Percentiles rank a stretch among this genome's conserved stretches.
phyloP scores from a whole-genome alignment of 2,888 invertebrate species.

The Scaptodrosophila latifasciaeformis region DNA sequence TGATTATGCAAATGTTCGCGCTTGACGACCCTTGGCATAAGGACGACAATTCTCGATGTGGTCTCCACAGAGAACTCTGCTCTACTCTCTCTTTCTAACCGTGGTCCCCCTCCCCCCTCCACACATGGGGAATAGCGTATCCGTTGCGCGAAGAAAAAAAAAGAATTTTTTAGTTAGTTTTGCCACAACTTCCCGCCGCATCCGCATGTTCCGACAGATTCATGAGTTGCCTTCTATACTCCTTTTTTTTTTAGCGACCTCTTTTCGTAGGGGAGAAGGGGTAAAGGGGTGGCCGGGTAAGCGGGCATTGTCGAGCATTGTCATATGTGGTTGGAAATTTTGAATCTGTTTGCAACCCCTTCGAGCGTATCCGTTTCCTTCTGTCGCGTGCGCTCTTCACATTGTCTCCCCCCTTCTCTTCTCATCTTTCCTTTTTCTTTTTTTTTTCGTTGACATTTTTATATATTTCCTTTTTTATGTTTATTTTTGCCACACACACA shows the following conservation, averaged over 20 bases:
- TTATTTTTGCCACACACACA: slow-evolving; percentile 1
- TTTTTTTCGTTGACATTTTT: slow-evolving; percentile 36
- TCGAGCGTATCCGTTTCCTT: slow-evolving; percentile 70
- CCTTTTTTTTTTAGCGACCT: slow-evolving; percentile 14
- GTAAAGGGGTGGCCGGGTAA: slow-evolving; percentile 6
- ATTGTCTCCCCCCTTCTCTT: background rate
- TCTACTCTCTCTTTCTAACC: slow-evolving; percentile 13
- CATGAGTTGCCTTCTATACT: background rate
- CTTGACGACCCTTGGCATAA: slow-evolving; percentile 75
- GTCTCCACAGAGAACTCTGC: too few relatives aligned
- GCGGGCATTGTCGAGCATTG: slow-evolving; percentile 59
- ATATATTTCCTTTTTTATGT: slow-evolving; percentile 31
- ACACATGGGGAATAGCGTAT: slow-evolving; percentile 41
- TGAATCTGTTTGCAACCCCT: slow-evolving; percentile 71
- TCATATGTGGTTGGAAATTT: slow-evolving; percentile 72
- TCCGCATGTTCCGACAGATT: slow-evolving; percentile 12
- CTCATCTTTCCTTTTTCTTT: slow-evolving; percentile 28
- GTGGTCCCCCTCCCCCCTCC: background rate
- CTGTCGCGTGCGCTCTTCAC: slow-evolving; percentile 58
- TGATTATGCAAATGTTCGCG: slow-evolving; percentile 75
- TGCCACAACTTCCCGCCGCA: slow-evolving; percentile 1
- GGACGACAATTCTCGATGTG: slow-evolving; percentile 69
- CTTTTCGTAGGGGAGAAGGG: background rate
- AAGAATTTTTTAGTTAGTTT: slow-evolving; percentile 58
- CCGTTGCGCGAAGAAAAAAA: slow-evolving; percentile 36